These are phyloP conservation scores for Corythornis madagascariensis DNA, from an alignment of 2,113 vertebrate species.

Conservation along the genomic window DNA sequence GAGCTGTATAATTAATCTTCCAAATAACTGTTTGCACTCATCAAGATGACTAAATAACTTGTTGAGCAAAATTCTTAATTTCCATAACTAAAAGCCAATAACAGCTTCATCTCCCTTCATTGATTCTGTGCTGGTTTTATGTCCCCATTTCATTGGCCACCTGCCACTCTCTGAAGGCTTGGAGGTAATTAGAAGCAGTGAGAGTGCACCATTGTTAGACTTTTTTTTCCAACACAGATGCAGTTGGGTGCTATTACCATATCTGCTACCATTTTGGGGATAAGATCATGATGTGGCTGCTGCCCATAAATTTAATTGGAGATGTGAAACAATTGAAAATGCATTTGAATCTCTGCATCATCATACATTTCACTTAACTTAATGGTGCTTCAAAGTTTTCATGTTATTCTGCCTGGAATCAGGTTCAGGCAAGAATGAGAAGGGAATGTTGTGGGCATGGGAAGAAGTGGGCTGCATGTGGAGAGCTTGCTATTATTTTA, in stretches of 20 bases:
- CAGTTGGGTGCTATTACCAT: slow-evolving; percentile 58
- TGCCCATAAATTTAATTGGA: slow-evolving; percentile 64
- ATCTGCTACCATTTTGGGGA: slow-evolving; percentile 50
- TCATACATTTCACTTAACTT: slow-evolving; percentile 34
- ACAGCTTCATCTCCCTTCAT: slow-evolving; percentile 67
- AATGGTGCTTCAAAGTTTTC: slow-evolving; percentile 18
- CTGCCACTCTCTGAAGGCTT: slow-evolving; percentile 68
- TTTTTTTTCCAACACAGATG: slow-evolving; percentile 64
- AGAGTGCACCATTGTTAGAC: slow-evolving; percentile 42
- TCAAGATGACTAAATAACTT: slow-evolving; percentile 75
- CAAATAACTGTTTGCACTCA: slow-evolving; percentile 75
- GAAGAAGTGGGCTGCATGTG: background rate
- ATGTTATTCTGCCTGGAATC: background rate
- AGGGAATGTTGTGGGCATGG: background rate
- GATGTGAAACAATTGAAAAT: slow-evolving; percentile 54
- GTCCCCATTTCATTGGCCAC: slow-evolving; percentile 61
- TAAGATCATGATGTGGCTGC: slow-evolving; percentile 46
- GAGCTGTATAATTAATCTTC: slow-evolving; percentile 70
- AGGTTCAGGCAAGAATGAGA: background rate
- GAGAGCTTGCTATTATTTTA: background rate
- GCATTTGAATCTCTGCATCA: slow-evolving; percentile 31
- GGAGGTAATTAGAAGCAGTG: slow-evolving; percentile 68
- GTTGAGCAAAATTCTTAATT: slow-evolving; percentile 73
- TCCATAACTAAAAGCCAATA: slow-evolving; percentile 74
- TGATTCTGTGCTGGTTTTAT: slow-evolving; percentile 71